Percentiles rank a stretch among this genome's conserved stretches.
phyloP scores from a whole-genome alignment of 2,888 invertebrate species.

The Pachymerium ferrugineum region DNA sequence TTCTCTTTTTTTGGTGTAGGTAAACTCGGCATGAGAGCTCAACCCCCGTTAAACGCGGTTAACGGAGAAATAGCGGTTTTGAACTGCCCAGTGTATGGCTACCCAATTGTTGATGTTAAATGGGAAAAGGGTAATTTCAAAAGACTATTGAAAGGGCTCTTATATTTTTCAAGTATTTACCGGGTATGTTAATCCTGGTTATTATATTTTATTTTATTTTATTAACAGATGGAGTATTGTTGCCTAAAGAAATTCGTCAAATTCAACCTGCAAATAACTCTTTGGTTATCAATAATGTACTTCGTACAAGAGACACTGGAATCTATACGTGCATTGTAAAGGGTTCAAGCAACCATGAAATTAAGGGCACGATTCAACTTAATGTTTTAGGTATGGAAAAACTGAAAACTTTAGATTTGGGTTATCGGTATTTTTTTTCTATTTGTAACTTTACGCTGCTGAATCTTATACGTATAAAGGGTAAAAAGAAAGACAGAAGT shows the following conservation, averaged over 20 bases:
- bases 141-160: neutral
- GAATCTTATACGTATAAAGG: neutral
- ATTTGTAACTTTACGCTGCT: neutral
- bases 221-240: neutral
- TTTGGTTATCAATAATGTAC: neutral
- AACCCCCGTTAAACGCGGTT: neutral
- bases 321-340: neutral
- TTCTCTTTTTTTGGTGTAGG: neutral
- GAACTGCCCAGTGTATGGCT: neutral
- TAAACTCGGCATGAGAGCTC: neutral
- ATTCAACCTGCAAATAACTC: neutral
- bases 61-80: neutral
- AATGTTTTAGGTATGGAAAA: neutral
- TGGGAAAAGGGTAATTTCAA: neutral
- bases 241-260: neutral
- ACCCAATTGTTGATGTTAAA: neutral
- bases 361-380: neutral
- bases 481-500: neutral
- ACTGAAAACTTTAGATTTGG: too few species aligned
- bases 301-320: neutral
- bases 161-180: neutral
- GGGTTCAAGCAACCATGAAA: neutral
- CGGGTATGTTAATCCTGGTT: neutral
- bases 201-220: neutral
- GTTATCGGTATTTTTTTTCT: neutral